Evolutionary conservation across 2,888 invertebrate species (phyloP), one percentile per base, ranked within the genome.

Genomic region (Ptycholaimellus sp.): DNA sequence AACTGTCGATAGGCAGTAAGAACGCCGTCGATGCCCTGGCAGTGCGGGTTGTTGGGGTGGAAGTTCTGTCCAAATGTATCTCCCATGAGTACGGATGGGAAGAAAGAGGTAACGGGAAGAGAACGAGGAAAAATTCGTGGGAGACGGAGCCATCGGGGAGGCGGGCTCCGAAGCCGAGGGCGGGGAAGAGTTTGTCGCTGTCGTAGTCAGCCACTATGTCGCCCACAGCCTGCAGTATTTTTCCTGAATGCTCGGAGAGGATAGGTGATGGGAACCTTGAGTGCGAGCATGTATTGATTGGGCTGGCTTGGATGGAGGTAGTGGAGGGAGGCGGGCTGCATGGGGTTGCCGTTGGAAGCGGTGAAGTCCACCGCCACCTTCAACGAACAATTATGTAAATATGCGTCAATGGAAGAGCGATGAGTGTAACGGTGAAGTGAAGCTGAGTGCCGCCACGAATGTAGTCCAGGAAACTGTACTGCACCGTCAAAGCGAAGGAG

Each of bases 81-180:
- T n/a, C n/a, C n/a, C n/a, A n/a, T n/a, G n/a, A n/a, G n/a, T n/a
- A n/a, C n/a, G n/a, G n/a, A n/a, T n/a, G n/a, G n/a, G n/a, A n/a
- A n/a, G n/a, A n/a, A n/a, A n/a, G n/a, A n/a, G n/a, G n/a, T n/a
- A n/a, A n/a, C n/a, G n/a, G n/a, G n/a, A n/a, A n/a, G 49, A 53
- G 48, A 45, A 60, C 60, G 50, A 61, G 44, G 30, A 59, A 56
- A 47, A 60, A 60, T 46, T 66, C 64, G 47, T 67, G 66, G 7
- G 61, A 62, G 1, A 66, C 62, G 20, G 44, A 43, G 9, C 62
- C 62, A 40, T 60, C 53, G 2, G 64, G 64, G n/a, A 67, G 44
- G 39, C 61, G 52, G 2, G 67, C 68, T 18, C 68, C 68, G 53
- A 68, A 68, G 3, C 68, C 67, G 35, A 64, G 56, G 2, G 62